Conservation (phyloP, 2,797 vertebrate genomes). For the Mormyrus hasselquistii region DNA sequence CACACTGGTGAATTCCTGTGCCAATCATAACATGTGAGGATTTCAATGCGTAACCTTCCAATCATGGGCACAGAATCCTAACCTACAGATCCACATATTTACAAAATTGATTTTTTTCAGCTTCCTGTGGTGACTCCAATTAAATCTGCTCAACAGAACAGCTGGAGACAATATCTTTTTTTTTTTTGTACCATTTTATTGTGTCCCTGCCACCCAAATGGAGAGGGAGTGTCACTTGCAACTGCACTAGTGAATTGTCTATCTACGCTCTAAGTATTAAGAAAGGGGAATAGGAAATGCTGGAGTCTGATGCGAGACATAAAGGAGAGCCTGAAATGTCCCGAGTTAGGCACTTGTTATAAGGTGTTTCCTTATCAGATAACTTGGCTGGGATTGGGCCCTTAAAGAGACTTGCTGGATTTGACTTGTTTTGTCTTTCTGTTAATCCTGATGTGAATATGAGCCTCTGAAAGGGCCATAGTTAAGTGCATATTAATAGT, state of each 20-base stretch:
- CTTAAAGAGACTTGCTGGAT: background rate
- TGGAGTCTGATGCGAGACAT: background rate
- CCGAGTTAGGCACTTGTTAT: background rate
- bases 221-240: background rate
- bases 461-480: background rate
- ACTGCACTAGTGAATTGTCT: background rate
- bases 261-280: background rate
- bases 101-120: background rate
- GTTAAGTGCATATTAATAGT: slow-evolving; percentile 5
- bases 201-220: background rate
- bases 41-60: background rate
- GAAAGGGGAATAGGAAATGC: background rate
- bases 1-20: background rate
- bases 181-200: background rate
- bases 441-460: slow-evolving; percentile 4
- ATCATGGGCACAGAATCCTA: background rate
- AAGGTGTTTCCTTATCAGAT: background rate
- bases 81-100: background rate
- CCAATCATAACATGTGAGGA: background rate
- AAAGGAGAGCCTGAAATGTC: background rate
- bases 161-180: background rate
- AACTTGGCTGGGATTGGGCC: background rate
- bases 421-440: background rate
- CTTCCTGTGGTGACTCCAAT: background rate
- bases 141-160: background rate